Evolutionary conservation across 2,113 vertebrate genomes (phyloP).

Genomic region (Tylochromis polylepis): DNA sequence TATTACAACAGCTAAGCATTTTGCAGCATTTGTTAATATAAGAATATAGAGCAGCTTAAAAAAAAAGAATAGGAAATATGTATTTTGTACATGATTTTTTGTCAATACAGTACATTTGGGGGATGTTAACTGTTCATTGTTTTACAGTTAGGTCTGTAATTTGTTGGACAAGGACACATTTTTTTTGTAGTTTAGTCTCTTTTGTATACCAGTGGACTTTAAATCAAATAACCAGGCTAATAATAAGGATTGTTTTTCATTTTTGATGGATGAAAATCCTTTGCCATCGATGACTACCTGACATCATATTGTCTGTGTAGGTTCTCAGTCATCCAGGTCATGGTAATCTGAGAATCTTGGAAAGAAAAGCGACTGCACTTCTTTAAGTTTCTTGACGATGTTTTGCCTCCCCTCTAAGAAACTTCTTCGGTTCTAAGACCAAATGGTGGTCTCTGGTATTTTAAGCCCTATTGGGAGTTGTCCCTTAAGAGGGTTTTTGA

Average conservation of each 20-base stretch:
- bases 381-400: rapidly evolving
- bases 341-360: not conserved
- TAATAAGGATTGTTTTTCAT: not conserved
- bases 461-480: not conserved
- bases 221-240: no score
- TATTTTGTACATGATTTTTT: no score
- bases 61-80: no score
- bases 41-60: not conserved
- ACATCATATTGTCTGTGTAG: rapidly evolving
- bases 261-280: not conserved
- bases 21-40: not conserved
- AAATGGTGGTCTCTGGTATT: not conserved
- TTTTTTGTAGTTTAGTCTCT: no score
- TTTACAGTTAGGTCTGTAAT: no score
- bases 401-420: not conserved
- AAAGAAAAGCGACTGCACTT: not conserved
- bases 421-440: not conserved
- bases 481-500: not conserved
- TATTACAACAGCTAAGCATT: not conserved
- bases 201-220: no score
- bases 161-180: no score
- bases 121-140: no score
- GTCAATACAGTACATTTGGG: no score
- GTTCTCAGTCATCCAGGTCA: not conserved
- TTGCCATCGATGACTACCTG: not conserved